Percentiles rank a stretch among this genome's conserved stretches.
Evolutionary conservation across 1,140 invertebrate species (phyloP).

Genomic region (Tetramorium parvispinum): DNA sequence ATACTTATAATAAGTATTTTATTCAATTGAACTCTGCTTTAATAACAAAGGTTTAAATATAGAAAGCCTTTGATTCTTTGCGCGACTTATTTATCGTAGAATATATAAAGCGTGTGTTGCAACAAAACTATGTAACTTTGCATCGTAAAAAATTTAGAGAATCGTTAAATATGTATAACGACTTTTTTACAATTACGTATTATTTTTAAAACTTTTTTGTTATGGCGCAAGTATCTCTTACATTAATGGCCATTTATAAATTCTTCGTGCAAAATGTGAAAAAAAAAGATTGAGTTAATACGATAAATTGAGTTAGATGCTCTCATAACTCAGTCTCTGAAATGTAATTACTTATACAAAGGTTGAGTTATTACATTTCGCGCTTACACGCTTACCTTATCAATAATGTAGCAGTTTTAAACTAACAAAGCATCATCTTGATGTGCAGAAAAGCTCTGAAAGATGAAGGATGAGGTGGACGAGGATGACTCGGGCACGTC

Average conservation of each 20-base stretch:
- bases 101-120: not conserved
- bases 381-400: constrained; percentile 4
- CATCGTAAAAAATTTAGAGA: not conserved
- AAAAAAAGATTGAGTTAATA: constrained; percentile 16
- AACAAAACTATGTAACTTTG: not conserved
- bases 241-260: constrained; percentile 6
- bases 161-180: not conserved
- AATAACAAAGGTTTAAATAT: constrained; percentile 26
- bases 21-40: not conserved
- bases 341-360: constrained; percentile 22
- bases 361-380: constrained; percentile 10
- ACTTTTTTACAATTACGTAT: not conserved
- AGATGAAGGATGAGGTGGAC: constrained; percentile 82
- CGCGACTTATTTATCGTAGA: not conserved
- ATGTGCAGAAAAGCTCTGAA: constrained; percentile 60
- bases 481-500: constrained; percentile 78
- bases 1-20: not conserved
- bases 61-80: not conserved
- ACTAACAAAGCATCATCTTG: constrained; percentile 6
- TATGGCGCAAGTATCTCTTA: not conserved
- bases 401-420: not conserved
- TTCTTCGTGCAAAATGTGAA: not conserved
- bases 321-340: constrained; percentile 19
- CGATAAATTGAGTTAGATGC: not conserved
- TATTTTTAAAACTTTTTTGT: constrained; percentile 10